A percentile compares a stretch with the other conserved stretches of the same genome.
phyloP scores from a whole-genome alignment of 2,113 vertebrate genomes.

The Naja naja region DNA sequence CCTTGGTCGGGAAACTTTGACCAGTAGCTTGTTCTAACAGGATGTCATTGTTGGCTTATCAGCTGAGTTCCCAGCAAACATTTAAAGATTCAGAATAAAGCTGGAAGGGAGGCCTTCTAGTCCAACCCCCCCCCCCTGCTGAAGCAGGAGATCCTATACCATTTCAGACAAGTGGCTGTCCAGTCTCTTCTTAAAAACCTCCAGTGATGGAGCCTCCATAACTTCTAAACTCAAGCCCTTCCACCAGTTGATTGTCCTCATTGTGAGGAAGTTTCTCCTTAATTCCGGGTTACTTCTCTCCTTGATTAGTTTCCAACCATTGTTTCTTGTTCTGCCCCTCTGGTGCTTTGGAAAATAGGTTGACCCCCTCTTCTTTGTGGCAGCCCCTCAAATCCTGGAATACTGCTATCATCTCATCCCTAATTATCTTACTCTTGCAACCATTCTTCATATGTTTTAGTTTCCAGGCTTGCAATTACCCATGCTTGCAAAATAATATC shows the following conservation, averaged over 20 bases:
- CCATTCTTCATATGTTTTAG: background rate
- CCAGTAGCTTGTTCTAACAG: background rate
- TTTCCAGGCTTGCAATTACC: background rate
- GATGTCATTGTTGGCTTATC: background rate
- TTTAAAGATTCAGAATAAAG: background rate
- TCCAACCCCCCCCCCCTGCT: background rate
- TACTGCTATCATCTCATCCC: background rate
- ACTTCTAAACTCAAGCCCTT: background rate
- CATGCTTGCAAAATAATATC: background rate
- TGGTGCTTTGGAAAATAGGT: background rate
- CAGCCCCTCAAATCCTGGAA: background rate
- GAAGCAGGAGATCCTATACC: background rate
- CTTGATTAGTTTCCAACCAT: background rate
- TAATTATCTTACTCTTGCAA: background rate
- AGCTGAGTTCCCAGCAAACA: background rate
- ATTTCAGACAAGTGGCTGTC: background rate
- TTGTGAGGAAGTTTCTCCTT: background rate
- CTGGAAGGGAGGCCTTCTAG: background rate
- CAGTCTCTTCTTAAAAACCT: background rate
- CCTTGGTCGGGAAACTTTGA: background rate
- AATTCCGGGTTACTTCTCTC: background rate
- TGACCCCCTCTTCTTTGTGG: background rate
- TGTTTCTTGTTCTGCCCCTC: background rate
- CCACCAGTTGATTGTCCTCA: background rate
- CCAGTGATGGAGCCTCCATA: background rate